A percentile compares a stretch with the other conserved stretches of the same genome.
Conservation (phyloP, 1,140 invertebrate genomes). For the Ceratosolen solmsi region DNA sequence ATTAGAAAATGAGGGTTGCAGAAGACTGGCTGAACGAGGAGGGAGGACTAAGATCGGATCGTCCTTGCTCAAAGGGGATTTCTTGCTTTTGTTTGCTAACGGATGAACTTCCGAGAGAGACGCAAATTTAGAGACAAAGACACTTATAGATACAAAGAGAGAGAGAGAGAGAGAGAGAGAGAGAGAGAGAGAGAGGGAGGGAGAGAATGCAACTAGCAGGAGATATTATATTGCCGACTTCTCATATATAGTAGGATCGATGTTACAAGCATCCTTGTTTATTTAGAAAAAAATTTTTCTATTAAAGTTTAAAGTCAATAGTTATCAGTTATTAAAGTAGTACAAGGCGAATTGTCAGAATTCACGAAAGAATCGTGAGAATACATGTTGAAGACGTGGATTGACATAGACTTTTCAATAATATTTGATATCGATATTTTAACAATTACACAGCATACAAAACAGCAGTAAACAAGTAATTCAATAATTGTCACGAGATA, state of each 20-base stretch:
- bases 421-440: too few relatives aligned
- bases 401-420: too few relatives aligned
- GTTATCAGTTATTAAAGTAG: slow-evolving; percentile 3
- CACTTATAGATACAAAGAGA: not conserved
- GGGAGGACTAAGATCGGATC: slow-evolving; percentile 48
- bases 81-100: slow-evolving; percentile 53
- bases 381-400: not conserved
- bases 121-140: not conserved
- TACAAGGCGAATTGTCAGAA: not conserved
- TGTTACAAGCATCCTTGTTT: not conserved
- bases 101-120: slow-evolving; percentile 44
- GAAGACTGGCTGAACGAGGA: not conserved
- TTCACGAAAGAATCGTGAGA: not conserved
- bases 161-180: not conserved
- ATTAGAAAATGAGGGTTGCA: slow-evolving; percentile 31
- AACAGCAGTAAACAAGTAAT: too few relatives aligned
- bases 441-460: too few relatives aligned
- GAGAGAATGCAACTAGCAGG: not conserved
- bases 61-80: slow-evolving; percentile 54
- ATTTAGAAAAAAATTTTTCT: slow-evolving; percentile 8
- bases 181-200: not conserved
- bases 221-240: not conserved
- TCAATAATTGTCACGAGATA: too few relatives aligned
- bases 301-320: not conserved
- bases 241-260: not conserved